Evolutionary conservation across 2,888 invertebrate species (phyloP).

Genomic region (Cyrtodaria siliqua): DNA sequence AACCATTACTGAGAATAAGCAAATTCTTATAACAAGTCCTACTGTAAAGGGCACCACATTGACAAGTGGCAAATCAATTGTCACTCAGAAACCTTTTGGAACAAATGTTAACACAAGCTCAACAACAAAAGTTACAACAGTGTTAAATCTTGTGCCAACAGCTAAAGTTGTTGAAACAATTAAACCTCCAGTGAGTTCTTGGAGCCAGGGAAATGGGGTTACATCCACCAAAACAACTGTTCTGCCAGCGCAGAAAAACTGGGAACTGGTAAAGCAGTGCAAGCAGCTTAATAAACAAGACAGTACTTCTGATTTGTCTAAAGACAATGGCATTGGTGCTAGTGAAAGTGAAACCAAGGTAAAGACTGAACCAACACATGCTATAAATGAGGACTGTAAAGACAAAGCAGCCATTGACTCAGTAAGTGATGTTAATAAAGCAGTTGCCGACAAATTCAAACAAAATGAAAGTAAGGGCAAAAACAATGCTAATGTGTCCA

Average conservation of each 20-base stretch:
- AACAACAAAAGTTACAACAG: not conserved
- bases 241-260: constrained; percentile 55
- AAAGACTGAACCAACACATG: constrained; percentile 6
- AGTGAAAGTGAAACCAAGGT: not conserved
- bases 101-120: not conserved
- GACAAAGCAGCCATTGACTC: not conserved
- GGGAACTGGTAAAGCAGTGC: constrained; percentile 61
- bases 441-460: not conserved
- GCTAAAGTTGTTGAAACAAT: constrained; percentile 32
- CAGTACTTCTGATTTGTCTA: not conserved
- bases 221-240: constrained; percentile 39
- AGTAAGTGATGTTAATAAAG: not conserved
- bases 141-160: constrained; percentile 9
- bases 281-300: constrained; percentile 34
- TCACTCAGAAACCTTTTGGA: not conserved
- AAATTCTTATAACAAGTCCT: constrained; percentile 45
- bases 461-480: constrained; percentile 1
- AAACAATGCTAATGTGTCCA: not conserved
- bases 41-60: constrained; percentile 8
- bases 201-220: not conserved
- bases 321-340: not conserved
- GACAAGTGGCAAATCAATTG: not conserved
- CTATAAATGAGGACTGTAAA: constrained; percentile 1
- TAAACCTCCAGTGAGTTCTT: not conserved
- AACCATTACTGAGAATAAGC: constrained; percentile 37